These are phyloP conservation scores for Caerostris darwini DNA, from an alignment of 1,140 invertebrate species.

Conservation along the genomic window DNA sequence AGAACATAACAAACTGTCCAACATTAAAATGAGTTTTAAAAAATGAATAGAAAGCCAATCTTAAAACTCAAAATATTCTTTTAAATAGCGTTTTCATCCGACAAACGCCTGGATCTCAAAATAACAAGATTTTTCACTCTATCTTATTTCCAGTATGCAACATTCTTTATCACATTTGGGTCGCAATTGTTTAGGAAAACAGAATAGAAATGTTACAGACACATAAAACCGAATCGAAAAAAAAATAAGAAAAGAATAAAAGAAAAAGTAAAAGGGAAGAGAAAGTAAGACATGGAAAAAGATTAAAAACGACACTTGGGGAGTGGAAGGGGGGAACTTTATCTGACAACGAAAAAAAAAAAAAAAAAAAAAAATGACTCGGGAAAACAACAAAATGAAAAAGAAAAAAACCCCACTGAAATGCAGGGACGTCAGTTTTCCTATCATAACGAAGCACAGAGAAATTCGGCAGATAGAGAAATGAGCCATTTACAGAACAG, in stretches of 20 bases:
- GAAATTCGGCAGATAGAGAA: slow-evolving; percentile 51
- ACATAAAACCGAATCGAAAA: not conserved
- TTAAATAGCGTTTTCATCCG: not conserved
- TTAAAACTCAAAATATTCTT: not conserved
- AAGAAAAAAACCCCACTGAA: not conserved
- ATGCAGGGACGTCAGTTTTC: not conserved
- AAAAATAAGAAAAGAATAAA: not conserved
- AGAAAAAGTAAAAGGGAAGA: not conserved
- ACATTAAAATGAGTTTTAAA: too few species aligned
- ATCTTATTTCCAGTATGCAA: not conserved
- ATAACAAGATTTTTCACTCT: not conserved
- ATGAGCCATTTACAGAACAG: slow-evolving; percentile 22
- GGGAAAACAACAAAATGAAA: not conserved
- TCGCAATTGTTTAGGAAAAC: not conserved
- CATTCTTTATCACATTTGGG: not conserved
- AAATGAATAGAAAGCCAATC: too few species aligned
- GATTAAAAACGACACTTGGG: slow-evolving; percentile 52
- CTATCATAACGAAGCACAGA: slow-evolving; percentile 11
- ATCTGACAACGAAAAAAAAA: slow-evolving; percentile 7
- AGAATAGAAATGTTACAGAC: not conserved
- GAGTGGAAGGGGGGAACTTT: not conserved
- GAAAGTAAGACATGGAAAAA: slow-evolving; percentile 37
- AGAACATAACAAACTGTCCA: too few species aligned
- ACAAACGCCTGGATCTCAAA: not conserved
- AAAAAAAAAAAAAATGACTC: too few species aligned